phyloP scores from a whole-genome alignment of 92 coral and sea anemone species.

The Zoanthus solanderi region DNA sequence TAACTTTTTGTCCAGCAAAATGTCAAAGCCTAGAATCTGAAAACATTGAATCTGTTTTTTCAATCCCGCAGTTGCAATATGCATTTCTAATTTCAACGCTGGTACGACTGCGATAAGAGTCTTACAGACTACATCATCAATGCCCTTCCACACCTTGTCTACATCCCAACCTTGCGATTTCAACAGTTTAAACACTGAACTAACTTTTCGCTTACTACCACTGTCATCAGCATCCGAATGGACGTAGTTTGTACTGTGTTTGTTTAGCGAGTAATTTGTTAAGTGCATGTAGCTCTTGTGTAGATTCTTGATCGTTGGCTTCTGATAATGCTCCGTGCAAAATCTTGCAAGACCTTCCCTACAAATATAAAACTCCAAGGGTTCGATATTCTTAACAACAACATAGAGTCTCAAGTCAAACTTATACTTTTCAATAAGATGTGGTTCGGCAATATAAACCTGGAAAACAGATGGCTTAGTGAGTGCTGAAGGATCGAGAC shows the following conservation, averaged over 20 bases:
- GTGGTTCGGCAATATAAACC: slow-evolving; percentile 76
- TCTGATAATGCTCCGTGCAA: slow-evolving; percentile 82
- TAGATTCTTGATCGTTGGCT: slow-evolving; percentile 77
- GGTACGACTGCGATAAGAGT: slow-evolving; percentile 87
- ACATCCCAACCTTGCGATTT: slow-evolving; percentile 72
- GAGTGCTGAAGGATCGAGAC: slow-evolving; percentile 68
- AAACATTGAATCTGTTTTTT: slow-evolving; percentile 75
- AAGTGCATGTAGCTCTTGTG: slow-evolving; percentile 84
- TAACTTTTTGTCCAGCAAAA: slow-evolving; percentile 68
- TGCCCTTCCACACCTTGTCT: slow-evolving; percentile 71
- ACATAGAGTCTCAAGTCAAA: slow-evolving; percentile 90
- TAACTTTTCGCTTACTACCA: slow-evolving; percentile 86
- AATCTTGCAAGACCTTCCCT: slow-evolving; percentile 92
- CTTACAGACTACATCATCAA: slow-evolving; percentile 75
- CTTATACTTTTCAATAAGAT: slow-evolving; percentile 79
- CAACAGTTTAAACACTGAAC: slow-evolving; percentile 83
- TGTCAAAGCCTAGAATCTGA: slow-evolving; percentile 90
- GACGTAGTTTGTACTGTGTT: slow-evolving; percentile 76
- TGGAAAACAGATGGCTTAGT: slow-evolving; percentile 77
- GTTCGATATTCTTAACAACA: slow-evolving; percentile 78
- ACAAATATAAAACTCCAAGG: slow-evolving; percentile 79
- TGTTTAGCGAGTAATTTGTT: slow-evolving; percentile 87
- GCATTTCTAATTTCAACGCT: slow-evolving; percentile 69
- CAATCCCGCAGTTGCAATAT: slow-evolving; percentile 63
- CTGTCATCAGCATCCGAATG: slow-evolving; percentile 83